phyloP scores from a whole-genome alignment of 2,797 vertebrate species.

The Ataeniobius toweri region DNA sequence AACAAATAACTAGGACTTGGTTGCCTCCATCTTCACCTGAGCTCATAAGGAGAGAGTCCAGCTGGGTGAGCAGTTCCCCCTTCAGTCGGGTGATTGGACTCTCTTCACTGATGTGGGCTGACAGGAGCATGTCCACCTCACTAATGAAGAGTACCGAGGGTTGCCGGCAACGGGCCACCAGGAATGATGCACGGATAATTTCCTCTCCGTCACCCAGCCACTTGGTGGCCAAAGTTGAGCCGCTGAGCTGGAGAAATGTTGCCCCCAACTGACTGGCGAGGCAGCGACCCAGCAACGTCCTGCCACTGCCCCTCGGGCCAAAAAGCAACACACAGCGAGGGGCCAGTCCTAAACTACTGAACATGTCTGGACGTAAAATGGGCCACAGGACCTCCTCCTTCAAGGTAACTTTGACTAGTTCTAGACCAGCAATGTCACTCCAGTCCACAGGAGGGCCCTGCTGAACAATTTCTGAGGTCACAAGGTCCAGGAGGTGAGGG shows the following conservation, averaged over 20 bases:
- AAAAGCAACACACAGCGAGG: constrained; percentile 95
- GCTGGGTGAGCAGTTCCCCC: constrained; percentile 94
- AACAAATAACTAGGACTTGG: constrained; percentile 93
- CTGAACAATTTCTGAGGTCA: constrained; percentile 96
- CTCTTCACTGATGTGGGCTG: constrained; percentile 90
- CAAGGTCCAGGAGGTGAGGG: constrained; percentile 94
- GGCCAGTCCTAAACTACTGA: constrained; percentile 90
- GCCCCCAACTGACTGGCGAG: constrained; percentile 96
- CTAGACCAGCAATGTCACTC: constrained; percentile 96
- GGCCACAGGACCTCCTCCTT: constrained; percentile 99
- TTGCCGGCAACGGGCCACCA: constrained; percentile 95
- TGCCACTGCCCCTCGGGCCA: constrained; percentile 95
- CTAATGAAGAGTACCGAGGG: constrained; percentile 96
- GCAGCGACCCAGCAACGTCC: constrained; percentile 94
- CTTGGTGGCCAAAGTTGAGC: constrained; percentile 93
- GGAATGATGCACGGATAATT: constrained; percentile 93
- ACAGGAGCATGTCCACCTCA: constrained; percentile 95
- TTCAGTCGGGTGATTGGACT: constrained; percentile 93
- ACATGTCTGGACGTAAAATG: constrained; percentile 94
- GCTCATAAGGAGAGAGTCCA: constrained; percentile 92
- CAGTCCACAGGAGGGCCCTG: constrained; percentile 96
- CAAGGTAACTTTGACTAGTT: constrained; percentile 93
- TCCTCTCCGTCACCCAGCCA: constrained; percentile 96
- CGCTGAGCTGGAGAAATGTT: constrained; percentile 91
- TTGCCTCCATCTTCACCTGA: constrained; percentile 85